These are phyloP conservation scores for Cyanoderma ruficeps DNA, from an alignment of 2,113 vertebrate genomes.

Conservation along the genomic window DNA sequence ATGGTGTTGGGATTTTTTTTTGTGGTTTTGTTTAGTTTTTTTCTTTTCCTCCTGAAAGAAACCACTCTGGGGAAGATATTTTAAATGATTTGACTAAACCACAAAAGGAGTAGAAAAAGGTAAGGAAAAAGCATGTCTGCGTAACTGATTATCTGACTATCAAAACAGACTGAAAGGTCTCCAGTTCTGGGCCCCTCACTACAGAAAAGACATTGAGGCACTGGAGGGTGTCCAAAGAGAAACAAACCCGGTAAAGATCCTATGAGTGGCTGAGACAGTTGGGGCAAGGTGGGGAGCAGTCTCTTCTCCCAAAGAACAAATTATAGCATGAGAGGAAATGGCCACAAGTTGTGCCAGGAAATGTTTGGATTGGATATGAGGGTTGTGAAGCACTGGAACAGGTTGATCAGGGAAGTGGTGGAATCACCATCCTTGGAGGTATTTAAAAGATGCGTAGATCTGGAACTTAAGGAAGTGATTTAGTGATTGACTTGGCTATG, in stretches of 20 bases:
- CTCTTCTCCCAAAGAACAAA: neutral
- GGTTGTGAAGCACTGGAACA: neutral
- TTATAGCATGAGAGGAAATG: rapidly evolving
- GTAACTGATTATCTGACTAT: neutral
- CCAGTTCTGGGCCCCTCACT: neutral
- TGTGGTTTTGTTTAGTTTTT: neutral
- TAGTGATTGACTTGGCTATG: neutral
- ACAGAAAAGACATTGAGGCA: neutral
- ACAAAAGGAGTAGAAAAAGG: neutral
- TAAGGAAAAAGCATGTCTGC: neutral
- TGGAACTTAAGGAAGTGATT: neutral
- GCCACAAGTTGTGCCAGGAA: neutral
- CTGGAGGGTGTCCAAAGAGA: rapidly evolving
- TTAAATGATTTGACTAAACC: neutral
- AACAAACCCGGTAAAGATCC: neutral
- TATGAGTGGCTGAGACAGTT: rapidly evolving
- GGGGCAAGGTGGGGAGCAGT: rapidly evolving
- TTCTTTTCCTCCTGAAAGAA: neutral
- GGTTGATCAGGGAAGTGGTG: neutral
- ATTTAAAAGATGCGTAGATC: neutral
- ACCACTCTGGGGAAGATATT: neutral
- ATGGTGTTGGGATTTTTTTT: neutral
- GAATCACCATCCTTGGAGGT: neutral
- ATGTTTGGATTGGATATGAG: neutral
- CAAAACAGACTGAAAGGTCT: neutral